A percentile compares a stretch with the other conserved stretches of the same genome.
Conservation (phyloP, 2,888 invertebrate species). For the Thumatha senex region DNA sequence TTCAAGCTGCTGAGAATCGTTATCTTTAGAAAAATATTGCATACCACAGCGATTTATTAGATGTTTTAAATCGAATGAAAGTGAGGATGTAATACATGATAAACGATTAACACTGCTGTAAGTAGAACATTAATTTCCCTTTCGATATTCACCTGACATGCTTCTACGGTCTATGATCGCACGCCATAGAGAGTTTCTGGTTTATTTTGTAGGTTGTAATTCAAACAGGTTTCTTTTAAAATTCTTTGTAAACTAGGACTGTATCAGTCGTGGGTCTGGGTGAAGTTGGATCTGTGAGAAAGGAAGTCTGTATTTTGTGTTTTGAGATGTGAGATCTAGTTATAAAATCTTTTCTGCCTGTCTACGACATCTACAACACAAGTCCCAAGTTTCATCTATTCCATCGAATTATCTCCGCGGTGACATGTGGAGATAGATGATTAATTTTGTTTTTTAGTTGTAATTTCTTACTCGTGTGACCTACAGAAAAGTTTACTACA, state of each 20-base stretch:
- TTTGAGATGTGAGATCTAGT: no score
- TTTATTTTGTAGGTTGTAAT: conserved; percentile 15
- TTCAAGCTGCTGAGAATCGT: no score
- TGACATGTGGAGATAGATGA: no score
- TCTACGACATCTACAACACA: no score
- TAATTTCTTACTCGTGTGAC: no score
- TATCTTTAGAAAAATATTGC: no score
- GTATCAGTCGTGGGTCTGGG: conserved; percentile 18
- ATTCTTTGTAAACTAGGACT: conserved; percentile 11
- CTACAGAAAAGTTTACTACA: no score
- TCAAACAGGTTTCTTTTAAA: conserved; percentile 17
- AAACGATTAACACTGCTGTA: conserved; percentile 29
- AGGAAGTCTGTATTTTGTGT: neutral
- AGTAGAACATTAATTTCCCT: conserved; percentile 37
- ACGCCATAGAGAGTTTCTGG: conserved; percentile 1
- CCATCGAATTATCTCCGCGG: no score
- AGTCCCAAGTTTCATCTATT: no score
- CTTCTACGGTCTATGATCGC: conserved; percentile 15
- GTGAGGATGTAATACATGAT: conserved; percentile 30
- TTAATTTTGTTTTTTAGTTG: no score
- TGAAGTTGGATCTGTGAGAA: conserved; percentile 8
- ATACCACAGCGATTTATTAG: neutral
- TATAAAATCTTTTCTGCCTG: no score
- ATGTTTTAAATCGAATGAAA: conserved; percentile 26
- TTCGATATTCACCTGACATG: conserved; percentile 28